A percentile compares a stretch with the other conserved stretches of the same genome.
Conservation (phyloP, 2,888 invertebrate genomes). For the Heliconius ethilla region DNA sequence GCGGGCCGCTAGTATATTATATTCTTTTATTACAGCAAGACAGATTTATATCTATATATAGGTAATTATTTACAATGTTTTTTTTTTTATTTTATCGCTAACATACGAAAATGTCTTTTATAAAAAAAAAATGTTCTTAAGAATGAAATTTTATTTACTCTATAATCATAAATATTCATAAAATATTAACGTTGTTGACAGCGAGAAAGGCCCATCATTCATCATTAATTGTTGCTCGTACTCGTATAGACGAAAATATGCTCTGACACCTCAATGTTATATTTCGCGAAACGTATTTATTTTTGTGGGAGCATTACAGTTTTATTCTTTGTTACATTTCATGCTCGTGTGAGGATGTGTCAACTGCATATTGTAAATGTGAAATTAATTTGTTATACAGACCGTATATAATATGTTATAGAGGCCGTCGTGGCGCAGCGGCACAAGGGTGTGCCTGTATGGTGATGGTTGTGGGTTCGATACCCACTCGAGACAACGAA, state of each 20-base stretch:
- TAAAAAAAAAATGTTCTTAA: conserved; percentile 7
- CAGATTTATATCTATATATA: too few species aligned
- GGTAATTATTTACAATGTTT: too few species aligned
- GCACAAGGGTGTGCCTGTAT: too few species aligned
- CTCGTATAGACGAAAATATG: conserved; percentile 34
- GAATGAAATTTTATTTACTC: conserved; percentile 9
- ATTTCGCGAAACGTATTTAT: conserved; percentile 30
- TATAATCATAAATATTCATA: conserved; percentile 34
- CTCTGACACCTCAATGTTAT: conserved; percentile 36
- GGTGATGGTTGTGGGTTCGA: too few species aligned
- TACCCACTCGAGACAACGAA: too few species aligned
- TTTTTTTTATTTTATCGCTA: background rate
- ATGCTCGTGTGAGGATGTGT: conserved; percentile 8
- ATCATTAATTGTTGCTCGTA: conserved; percentile 35
- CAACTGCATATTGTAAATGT: conserved; percentile 25
- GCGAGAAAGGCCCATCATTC: conserved; percentile 36
- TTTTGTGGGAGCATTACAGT: conserved; percentile 21
- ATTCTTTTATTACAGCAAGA: too few species aligned
- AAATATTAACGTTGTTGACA: conserved; percentile 32
- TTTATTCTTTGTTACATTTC: conserved; percentile 27
- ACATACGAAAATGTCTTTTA: background rate
- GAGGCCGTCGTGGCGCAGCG: too few species aligned
- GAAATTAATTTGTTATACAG: conserved; percentile 7
- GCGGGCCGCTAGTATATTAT: too few species aligned
- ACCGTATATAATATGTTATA: too few species aligned